Conservation (phyloP, 2,797 vertebrate species). For the Dromococcyx pavoninus region DNA sequence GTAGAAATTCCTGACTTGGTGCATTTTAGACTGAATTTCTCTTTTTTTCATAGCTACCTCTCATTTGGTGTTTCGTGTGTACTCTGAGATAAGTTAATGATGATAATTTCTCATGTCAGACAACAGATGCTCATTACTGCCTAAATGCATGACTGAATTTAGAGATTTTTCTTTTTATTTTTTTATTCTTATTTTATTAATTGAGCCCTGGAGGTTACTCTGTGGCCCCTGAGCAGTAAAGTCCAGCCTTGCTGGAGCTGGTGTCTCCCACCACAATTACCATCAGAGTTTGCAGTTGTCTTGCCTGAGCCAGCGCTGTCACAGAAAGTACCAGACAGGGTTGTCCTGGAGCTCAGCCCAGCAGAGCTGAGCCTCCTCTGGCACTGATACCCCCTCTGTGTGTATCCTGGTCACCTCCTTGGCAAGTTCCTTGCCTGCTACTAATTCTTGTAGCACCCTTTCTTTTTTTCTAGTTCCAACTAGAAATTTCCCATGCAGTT, state of each 20-base stretch:
- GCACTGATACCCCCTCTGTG: background rate
- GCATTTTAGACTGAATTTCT: background rate
- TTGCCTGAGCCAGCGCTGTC: background rate
- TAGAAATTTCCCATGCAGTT: background rate
- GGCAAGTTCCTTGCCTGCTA: background rate
- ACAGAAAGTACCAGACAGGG: background rate
- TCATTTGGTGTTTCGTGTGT: background rate
- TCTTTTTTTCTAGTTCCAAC: background rate
- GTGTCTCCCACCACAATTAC: background rate
- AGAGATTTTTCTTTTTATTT: background rate
- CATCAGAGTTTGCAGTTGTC: background rate
- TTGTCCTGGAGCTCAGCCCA: background rate
- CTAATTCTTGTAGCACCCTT: background rate
- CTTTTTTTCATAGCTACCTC: background rate
- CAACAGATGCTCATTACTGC: background rate
- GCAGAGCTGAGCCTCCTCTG: rapidly evolving
- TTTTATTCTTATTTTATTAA: background rate
- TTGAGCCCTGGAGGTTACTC: background rate
- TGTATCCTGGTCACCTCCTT: background rate
- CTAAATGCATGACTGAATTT: background rate
- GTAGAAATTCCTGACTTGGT: background rate
- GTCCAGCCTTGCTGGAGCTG: background rate
- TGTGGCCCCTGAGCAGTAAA: background rate
- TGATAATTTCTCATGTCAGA: background rate
- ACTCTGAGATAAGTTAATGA: background rate